Evolutionary conservation across 2,888 invertebrate species (phyloP), one percentile per base, ranked within the genome.

Genomic region (Napeogenes sylphis): DNA sequence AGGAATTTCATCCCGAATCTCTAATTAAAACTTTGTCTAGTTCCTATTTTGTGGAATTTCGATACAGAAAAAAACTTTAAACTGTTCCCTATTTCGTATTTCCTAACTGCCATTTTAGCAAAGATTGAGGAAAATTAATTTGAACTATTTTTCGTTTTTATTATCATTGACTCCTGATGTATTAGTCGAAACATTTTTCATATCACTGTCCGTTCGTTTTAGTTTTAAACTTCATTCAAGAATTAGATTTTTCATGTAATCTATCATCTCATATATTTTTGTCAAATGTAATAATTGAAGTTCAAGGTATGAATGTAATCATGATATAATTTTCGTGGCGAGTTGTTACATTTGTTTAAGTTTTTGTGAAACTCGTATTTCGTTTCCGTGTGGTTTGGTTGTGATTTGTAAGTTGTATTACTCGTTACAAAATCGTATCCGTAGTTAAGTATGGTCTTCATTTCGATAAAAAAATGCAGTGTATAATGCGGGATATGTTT

Each of bases 21-120:
- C 86, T 85, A 88, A 90, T 90, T 90, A 90, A 90, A 90, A 90
- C 82, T 90, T 90, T 87, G 83, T 88, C 90, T 90, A 89, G 83
- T 67, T 74, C 69, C 63, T 64, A 62, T 59, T 62, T 58, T 45
- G 21, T 56, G 63, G 59, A 66, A 61, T 54, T 35, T 58, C 55
- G 32, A 53, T 42, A 60, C 10, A 32, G 10, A 35, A 56, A 21
- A 57, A 21, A 60, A 58, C 33, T 57, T 60, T 57, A 6, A 57
- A 57, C 56, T 33, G 30, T 14, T 6, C 13, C 14, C 42, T 10
- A 42, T 42, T 42, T 10, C 10, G 12, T 10, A 2, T 42, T 42
- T 42, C 10, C 3, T 42, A 3, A 42, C 42, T 35, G 21, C 21
- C 3, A 6, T 35, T 35, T 35, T 35, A 35, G 35, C 35, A 35